Evolutionary conservation across 2,888 invertebrate genomes (phyloP).

Genomic region (Melieria omissa): DNA sequence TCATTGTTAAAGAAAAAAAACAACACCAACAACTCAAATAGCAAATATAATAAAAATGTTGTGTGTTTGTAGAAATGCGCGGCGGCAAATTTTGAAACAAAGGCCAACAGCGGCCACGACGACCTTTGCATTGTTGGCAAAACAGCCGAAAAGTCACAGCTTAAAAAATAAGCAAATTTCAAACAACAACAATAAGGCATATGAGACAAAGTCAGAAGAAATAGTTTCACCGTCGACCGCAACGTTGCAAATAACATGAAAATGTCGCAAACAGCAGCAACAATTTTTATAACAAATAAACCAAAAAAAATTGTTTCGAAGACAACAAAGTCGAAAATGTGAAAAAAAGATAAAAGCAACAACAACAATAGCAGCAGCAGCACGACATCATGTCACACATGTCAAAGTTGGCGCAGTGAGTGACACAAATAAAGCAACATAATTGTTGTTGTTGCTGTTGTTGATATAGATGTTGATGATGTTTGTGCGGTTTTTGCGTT

Average conservation of each 20-base stretch:
- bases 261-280: conserved; percentile 14
- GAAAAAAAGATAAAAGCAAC: conserved; percentile 29
- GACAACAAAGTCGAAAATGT: background rate
- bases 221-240: conserved; percentile 19
- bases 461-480: background rate
- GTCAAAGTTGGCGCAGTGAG: conserved; percentile 62
- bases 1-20: background rate
- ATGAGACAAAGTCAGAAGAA: background rate
- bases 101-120: conserved; percentile 9
- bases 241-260: conserved; percentile 34
- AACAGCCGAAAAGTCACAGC: conserved; percentile 11
- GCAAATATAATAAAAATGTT: too few relatives aligned
- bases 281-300: conserved; percentile 12
- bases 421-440: conserved; percentile 54
- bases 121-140: conserved; percentile 9
- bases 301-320: background rate
- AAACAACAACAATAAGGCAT: conserved; percentile 9
- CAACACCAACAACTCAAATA: background rate
- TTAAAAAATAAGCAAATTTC: background rate
- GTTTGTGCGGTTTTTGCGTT: conserved; percentile 3
- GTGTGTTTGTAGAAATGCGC: conserved; percentile 4
- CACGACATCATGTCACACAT: conserved; percentile 58
- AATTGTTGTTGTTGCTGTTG: conserved; percentile 9
- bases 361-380: conserved; percentile 40
- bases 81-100: conserved; percentile 28